Evolutionary conservation across 2,797 vertebrate genomes (phyloP), one percentile per base, ranked within the genome.

Genomic region (Premnoplex brunnescens): DNA sequence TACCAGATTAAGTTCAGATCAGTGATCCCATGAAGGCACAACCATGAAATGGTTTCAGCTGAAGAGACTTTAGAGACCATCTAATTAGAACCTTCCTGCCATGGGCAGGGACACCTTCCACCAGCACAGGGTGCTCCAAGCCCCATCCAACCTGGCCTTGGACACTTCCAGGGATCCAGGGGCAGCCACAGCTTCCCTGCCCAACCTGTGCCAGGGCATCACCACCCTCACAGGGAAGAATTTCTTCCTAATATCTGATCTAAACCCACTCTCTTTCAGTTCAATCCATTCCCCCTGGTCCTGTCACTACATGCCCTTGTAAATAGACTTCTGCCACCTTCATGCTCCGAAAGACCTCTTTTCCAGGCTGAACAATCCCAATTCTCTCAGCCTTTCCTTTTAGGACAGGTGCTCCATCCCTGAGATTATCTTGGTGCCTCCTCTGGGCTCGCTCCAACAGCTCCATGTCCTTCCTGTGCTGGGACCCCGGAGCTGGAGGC

Each of bases 171-270:
- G 7, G 5, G 39, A 72, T 16, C 39, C 39, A 39, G 44, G 8
- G 36, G 0, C n/a, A 71, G 9, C 9, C 41, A 55, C 24, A 81
- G n/a, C 22, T 80, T 14, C 10, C 44, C 6, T 64, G 7, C 10
- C 6, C 4, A 66, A 4, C 14, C 19, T 71, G 16, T 52, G 14
- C 17, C 51, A 71, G 44, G 12, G 12, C 10, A 7, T 64, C 2
- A 0, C 0, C 21, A 58, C 6, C 10, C 14, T 41, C 28, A 14
- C 5, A 26, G 2, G 7, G 14, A 83, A 11, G 0, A 11, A 7
- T 30, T 14, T 34, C 12, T 72, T 41, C 21, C n/a, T 23, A 32
- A 34, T 27, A 32, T 20, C 17, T 15, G 15, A 7, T 52, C 18
- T 34, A 46, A 64, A 32, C 3, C 7, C 36, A 2, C 30, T 46